Conservation (phyloP, 2,888 invertebrate genomes). For the Ferdinandea cuprea region DNA sequence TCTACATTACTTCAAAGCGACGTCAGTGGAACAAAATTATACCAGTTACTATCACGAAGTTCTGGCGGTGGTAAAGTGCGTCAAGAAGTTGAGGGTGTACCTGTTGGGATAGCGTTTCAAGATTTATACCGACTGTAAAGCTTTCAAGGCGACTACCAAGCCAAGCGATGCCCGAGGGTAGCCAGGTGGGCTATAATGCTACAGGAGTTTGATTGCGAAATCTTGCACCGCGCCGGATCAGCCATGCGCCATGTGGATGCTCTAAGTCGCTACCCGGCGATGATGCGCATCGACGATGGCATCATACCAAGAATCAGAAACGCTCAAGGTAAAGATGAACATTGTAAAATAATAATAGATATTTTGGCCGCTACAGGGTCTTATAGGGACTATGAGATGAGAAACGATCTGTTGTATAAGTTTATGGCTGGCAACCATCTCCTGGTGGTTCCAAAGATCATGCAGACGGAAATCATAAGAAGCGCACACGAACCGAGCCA, state of each 20-base stretch:
- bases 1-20: too few relatives aligned
- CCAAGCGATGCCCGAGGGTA: slow-evolving; percentile 76
- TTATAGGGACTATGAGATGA: slow-evolving; percentile 7
- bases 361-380: too few relatives aligned
- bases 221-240: too few relatives aligned
- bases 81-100: too few relatives aligned
- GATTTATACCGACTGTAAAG: slow-evolving; percentile 76
- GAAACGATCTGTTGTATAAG: slow-evolving; percentile 5
- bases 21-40: slow-evolving; percentile 75
- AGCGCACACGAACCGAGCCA: too few relatives aligned
- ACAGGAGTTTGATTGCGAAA: slow-evolving; percentile 13
- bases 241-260: too few relatives aligned
- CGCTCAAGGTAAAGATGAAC: slow-evolving; percentile 21
- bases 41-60: slow-evolving; percentile 78
- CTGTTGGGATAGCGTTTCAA: too few relatives aligned
- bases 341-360: too few relatives aligned
- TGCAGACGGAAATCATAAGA: slow-evolving; percentile 7
- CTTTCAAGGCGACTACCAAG: slow-evolving; percentile 75
- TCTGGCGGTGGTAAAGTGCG: slow-evolving; percentile 76
- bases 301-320: slow-evolving; percentile 7
- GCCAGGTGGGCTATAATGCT: slow-evolving; percentile 75
- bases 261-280: too few relatives aligned
- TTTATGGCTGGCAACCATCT: background rate
- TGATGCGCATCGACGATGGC: slow-evolving; percentile 12
- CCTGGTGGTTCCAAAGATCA: too few relatives aligned